These are phyloP conservation scores for Eucidaris tribuloides DNA, from an alignment of 35 echinoderm and acorn worm species.

Conservation along the genomic window DNA sequence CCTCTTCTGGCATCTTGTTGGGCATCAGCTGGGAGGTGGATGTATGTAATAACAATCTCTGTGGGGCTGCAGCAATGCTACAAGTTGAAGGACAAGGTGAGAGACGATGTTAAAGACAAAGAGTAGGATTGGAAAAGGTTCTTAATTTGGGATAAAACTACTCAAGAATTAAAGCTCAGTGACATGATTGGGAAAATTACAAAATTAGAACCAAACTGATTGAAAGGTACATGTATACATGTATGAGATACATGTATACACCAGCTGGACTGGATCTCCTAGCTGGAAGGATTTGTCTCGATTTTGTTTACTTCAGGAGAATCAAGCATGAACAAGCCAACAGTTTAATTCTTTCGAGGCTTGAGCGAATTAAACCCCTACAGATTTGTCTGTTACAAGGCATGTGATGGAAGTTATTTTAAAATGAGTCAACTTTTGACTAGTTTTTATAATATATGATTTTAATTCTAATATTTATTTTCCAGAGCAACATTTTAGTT, in stretches of 20 bases:
- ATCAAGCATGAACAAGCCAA: no score
- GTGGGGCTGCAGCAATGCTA: conserved; percentile 67
- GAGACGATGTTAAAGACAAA: neutral
- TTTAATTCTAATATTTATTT: neutral
- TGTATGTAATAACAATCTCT: conserved; percentile 61
- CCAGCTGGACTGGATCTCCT: neutral
- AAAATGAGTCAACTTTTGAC: neutral
- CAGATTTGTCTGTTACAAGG: no score
- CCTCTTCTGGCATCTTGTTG: conserved; percentile 76
- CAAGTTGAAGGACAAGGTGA: neutral
- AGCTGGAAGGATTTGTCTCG: no score
- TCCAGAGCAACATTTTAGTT: neutral
- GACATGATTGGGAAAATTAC: neutral
- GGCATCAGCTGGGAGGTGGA: conserved; percentile 44
- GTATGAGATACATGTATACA: neutral
- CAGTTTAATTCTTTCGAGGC: no score
- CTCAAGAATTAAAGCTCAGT: neutral
- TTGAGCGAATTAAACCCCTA: no score
- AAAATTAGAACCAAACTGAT: neutral
- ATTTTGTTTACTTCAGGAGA: no score
- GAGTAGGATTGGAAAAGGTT: neutral
- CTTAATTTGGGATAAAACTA: neutral
- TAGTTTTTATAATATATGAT: neutral
- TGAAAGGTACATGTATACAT: neutral
- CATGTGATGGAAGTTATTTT: neutral